Evolutionary conservation across 2,797 vertebrate genomes (phyloP).

Genomic region (Schizopygopsis malacanthus): DNA sequence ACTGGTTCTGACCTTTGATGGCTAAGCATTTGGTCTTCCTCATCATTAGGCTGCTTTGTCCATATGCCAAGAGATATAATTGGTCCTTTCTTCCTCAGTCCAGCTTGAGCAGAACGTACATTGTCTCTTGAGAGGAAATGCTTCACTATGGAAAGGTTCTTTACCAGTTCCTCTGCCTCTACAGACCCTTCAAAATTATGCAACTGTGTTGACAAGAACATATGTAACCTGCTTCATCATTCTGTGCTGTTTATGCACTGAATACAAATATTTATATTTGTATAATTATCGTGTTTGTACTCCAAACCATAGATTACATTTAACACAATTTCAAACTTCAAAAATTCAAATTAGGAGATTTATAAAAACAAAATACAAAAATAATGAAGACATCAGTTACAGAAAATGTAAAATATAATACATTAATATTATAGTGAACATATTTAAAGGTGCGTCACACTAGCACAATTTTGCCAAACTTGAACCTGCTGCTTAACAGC

Average conservation of each 20-base stretch:
- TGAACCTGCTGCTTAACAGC: background rate
- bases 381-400: background rate
- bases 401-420: background rate
- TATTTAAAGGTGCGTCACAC: background rate
- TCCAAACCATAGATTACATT: background rate
- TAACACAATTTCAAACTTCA: background rate
- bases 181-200: background rate
- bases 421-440: background rate
- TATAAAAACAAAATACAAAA: background rate
- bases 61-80: conserved; percentile 80
- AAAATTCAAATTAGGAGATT: background rate
- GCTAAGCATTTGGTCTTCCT: conserved; percentile 75
- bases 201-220: conserved; percentile 36
- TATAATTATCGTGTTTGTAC: background rate
- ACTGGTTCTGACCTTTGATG: conserved; percentile 71
- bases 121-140: conserved; percentile 62
- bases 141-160: conserved; percentile 11
- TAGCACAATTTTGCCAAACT: background rate
- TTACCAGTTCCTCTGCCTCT: conserved; percentile 6
- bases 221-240: background rate
- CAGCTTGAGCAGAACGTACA: conserved; percentile 63
- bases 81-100: conserved; percentile 65
- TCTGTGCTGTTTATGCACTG: background rate
- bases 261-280: background rate
- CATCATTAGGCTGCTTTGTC: conserved; percentile 72